phyloP scores from a whole-genome alignment of 2,113 vertebrate genomes.

The Pagrus major region DNA sequence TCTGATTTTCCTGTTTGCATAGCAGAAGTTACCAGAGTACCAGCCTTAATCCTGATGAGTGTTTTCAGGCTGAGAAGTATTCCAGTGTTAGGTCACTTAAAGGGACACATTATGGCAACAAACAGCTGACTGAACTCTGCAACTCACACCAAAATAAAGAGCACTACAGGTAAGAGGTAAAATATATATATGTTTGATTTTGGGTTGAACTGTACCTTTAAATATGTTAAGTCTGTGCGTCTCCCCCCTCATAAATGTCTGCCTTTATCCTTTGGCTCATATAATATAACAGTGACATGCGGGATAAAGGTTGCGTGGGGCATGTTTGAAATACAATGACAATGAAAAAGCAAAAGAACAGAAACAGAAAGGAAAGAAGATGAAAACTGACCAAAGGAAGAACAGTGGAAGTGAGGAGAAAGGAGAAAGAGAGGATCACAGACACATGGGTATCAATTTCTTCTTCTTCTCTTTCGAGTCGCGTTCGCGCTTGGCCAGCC shows the following conservation, averaged over 20 bases:
- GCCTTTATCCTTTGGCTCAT: background rate
- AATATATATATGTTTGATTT: too few relatives aligned
- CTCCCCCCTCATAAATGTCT: slow-evolving; percentile 1
- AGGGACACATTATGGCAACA: too few relatives aligned
- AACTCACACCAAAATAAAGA: too few relatives aligned
- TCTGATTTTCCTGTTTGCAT: slow-evolving; percentile 58
- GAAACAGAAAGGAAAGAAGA: slow-evolving; percentile 49
- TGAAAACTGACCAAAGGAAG: slow-evolving; percentile 89
- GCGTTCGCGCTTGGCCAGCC: slow-evolving; percentile 92
- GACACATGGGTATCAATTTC: slow-evolving; percentile 92
- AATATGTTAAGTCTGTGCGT: background rate
- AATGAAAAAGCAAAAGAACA: slow-evolving; percentile 8
- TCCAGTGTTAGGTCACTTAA: background rate
- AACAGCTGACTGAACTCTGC: too few relatives aligned
- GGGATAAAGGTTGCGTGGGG: background rate
- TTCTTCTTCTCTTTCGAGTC: slow-evolving; percentile 96
- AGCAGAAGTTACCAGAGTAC: slow-evolving; percentile 27
- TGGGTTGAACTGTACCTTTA: too few relatives aligned
- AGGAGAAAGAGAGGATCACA: slow-evolving; percentile 87
- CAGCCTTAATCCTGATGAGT: slow-evolving; percentile 35
- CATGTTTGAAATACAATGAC: slow-evolving; percentile 1
- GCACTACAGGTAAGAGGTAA: too few relatives aligned
- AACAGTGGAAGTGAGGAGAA: slow-evolving; percentile 77
- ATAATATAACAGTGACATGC: background rate
- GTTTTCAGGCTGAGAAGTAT: slow-evolving; percentile 27